Base-by-base conservation (phyloP, 2,113 vertebrate species). In the Tamias sibiricus region DNA sequence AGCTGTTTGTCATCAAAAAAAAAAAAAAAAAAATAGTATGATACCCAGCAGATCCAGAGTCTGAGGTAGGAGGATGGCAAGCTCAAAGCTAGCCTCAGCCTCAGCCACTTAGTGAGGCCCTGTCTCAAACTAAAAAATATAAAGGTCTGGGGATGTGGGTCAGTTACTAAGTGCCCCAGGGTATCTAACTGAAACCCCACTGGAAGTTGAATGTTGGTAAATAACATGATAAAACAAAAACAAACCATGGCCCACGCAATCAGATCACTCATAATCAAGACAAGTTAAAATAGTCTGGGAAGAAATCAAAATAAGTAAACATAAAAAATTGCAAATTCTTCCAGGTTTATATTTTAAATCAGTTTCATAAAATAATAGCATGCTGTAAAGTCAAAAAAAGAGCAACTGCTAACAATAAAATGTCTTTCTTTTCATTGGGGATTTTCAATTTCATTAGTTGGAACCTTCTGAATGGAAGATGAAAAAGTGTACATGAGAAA, bases 141-240 rank as follows among this genome's bases (percentile, higher is more conserved):
- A 54, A 54, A 20, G 13, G 54, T 7, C 54, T 57, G 54, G 54
- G 54, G 54, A 8, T 57, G 54, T 57, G 54, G 19, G 6, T 57
- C 20, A 22, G 54, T 57, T 6, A 57, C 8, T 57, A 57, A 22
- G 54, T 7, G 6, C 54, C 20, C 54, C 54, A 57, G 54, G 20
- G 54, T 57, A 57, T 57, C 54, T 77, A 71, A 69, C 28, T 88
- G 35, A 71, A 89, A 84, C 37, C 20, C 8, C 8, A 59, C 17
- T 66, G 62, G 28, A 89, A 94, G 22, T n/a, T 95, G 9, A 20
- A 52, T 83, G 28, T 68, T 84, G 54, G 28, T 89, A 94, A 84
- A 81, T 62, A 90, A 49, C 9, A 71, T 19, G 13, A 13, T 87
- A 69, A 75, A 75, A 47, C 24, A 75, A 28, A 42, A 62, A 57